Conservation (phyloP, 2,113 vertebrate genomes). For the Nothoprocta perdicaria region DNA sequence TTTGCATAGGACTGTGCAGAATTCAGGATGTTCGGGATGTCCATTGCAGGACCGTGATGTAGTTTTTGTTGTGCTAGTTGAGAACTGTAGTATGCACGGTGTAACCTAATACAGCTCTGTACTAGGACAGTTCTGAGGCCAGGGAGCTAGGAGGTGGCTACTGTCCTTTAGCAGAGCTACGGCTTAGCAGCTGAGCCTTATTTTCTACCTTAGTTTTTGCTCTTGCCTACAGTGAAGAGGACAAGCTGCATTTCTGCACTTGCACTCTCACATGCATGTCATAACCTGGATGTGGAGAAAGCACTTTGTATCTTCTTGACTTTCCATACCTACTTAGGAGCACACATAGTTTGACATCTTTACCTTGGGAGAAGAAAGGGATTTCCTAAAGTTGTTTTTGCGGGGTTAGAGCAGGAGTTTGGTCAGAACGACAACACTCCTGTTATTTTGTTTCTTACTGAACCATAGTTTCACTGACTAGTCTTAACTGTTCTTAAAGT, state of each 20-base stretch:
- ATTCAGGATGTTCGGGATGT: neutral
- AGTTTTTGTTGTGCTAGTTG: neutral
- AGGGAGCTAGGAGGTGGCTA: neutral
- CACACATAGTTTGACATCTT: neutral
- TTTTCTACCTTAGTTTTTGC: neutral
- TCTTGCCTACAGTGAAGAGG: neutral
- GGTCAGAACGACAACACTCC: neutral
- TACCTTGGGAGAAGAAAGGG: neutral
- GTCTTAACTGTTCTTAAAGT: neutral
- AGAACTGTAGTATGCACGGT: neutral
- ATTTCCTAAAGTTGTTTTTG: neutral
- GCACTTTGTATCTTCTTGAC: neutral
- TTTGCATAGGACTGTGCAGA: neutral
- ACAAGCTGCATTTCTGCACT: neutral
- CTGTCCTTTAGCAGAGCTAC: neutral
- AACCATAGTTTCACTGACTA: neutral
- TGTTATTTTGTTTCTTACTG: neutral
- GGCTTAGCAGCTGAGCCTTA: neutral
- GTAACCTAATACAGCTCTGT: neutral
- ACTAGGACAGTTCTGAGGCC: neutral
- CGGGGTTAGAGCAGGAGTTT: neutral
- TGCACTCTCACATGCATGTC: neutral
- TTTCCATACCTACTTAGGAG: neutral
- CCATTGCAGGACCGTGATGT: neutral
- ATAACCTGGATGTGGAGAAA: neutral